Evolutionary conservation across 2,888 invertebrate genomes (phyloP).

Genomic region (Cheilosia vulpina): DNA sequence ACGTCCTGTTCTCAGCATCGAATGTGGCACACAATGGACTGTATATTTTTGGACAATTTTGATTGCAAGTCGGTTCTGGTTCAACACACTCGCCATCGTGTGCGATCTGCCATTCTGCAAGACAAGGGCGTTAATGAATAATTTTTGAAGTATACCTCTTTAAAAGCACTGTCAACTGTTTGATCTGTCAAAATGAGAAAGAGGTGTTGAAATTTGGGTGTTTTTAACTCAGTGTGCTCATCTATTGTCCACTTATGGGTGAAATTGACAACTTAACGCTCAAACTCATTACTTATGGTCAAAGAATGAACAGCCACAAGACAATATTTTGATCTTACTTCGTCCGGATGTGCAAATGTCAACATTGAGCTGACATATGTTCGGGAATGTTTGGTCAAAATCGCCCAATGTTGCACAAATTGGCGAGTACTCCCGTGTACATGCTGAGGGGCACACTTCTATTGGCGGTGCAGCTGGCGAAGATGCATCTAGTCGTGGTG

Average conservation of each 20-base stretch:
- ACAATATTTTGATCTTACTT: conserved; percentile 21
- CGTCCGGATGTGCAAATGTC: conserved; percentile 48
- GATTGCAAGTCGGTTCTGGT: conserved; percentile 25
- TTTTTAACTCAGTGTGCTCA: neutral
- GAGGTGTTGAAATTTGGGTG: neutral
- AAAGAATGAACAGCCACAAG: too few species aligned
- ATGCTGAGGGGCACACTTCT: conserved; percentile 40
- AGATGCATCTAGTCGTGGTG: neutral
- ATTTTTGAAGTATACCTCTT: neutral
- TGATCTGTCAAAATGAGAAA: too few species aligned
- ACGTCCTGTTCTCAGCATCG: conserved; percentile 49
- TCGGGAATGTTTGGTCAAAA: conserved; percentile 46
- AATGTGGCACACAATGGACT: conserved; percentile 64
- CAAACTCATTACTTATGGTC: too few species aligned
- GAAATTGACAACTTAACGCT: too few species aligned
- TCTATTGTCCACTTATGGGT: too few species aligned
- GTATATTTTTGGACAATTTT: conserved; percentile 53
- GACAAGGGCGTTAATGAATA: neutral
- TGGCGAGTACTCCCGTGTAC: conserved; percentile 42
- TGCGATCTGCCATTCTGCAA: conserved; percentile 46
- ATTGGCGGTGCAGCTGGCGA: neutral
- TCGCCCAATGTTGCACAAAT: conserved; percentile 41
- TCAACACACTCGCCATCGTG: conserved; percentile 47
- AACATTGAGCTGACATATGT: conserved; percentile 37
- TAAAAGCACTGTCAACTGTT: too few species aligned